These are phyloP conservation scores for Anarrhichthys ocellatus DNA, from an alignment of 2,113 vertebrate species.

Conservation along the genomic window DNA sequence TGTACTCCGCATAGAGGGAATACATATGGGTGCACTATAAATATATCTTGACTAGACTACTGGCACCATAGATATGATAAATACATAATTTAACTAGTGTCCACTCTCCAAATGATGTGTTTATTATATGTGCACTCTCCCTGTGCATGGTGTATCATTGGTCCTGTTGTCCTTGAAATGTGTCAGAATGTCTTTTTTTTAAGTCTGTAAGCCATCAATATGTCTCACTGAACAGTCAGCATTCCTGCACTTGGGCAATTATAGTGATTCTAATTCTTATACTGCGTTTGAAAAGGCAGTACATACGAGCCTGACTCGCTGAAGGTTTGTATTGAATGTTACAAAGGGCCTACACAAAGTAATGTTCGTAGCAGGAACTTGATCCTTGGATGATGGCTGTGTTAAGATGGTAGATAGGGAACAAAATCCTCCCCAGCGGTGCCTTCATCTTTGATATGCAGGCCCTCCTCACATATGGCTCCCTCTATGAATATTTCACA, in stretches of 20 bases:
- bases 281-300: slow-evolving; percentile 32
- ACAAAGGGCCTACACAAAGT: slow-evolving; percentile 29
- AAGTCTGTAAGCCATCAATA: slow-evolving; percentile 24
- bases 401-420: slow-evolving; percentile 67
- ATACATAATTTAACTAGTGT: slow-evolving; percentile 36
- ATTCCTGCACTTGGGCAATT: slow-evolving; percentile 27
- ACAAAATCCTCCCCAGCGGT: slow-evolving; percentile 51
- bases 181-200: slow-evolving; percentile 37
- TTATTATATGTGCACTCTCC: not conserved
- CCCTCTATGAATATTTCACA: slow-evolving; percentile 78
- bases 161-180: slow-evolving; percentile 45
- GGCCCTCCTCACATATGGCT: slow-evolving; percentile 41
- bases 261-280: slow-evolving; percentile 34
- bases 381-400: slow-evolving; percentile 67
- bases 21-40: slow-evolving; percentile 24
- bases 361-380: slow-evolving; percentile 51
- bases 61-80: slow-evolving; percentile 36
- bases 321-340: slow-evolving; percentile 48
- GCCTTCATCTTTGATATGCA: slow-evolving; percentile 58
- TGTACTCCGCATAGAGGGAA: slow-evolving; percentile 20
- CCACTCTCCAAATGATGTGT: slow-evolving; percentile 36
- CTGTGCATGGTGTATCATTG: not conserved
- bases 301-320: slow-evolving; percentile 24
- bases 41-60: slow-evolving; percentile 39
- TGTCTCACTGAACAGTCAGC: slow-evolving; percentile 17